These are phyloP conservation scores for Pterois miles DNA, from an alignment of 2,797 vertebrate genomes.

Conservation along the genomic window DNA sequence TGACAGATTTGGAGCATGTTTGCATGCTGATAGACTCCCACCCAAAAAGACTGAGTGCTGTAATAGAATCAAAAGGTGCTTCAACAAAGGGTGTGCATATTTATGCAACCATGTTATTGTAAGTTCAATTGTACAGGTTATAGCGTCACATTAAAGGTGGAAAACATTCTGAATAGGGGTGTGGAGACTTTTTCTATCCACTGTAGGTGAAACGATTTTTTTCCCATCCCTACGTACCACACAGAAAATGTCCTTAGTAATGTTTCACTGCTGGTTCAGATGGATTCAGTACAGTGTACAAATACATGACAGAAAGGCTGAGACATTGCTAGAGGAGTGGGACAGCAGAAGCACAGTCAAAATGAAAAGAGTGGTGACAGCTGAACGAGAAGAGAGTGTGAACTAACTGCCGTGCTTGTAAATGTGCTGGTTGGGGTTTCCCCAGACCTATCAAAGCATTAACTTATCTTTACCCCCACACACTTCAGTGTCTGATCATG, in stretches of 20 bases:
- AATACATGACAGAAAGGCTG: background rate
- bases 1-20: too few species aligned
- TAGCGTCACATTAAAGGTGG: too few species aligned
- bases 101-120: too few species aligned
- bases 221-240: too few species aligned
- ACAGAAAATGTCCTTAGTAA: background rate
- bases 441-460: conserved; percentile 16
- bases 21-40: too few species aligned
- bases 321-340: background rate
- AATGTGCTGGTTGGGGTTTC: conserved; percentile 27
- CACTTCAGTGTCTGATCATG: conserved; percentile 29
- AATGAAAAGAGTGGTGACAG: background rate
- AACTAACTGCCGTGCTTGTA: conserved; percentile 17
- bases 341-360: background rate
- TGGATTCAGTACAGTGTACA: background rate
- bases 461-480: background rate
- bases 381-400: conserved; percentile 5
- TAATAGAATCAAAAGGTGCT: too few species aligned
- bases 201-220: too few species aligned
- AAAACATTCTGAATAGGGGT: too few species aligned
- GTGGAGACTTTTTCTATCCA: too few species aligned
- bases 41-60: too few species aligned
- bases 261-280: background rate
- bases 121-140: too few species aligned
- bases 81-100: too few species aligned